Evolutionary conservation across 2,888 invertebrate species (phyloP), one percentile per base, ranked within the genome.

Genomic region (Thysanoteuthis rhombus): DNA sequence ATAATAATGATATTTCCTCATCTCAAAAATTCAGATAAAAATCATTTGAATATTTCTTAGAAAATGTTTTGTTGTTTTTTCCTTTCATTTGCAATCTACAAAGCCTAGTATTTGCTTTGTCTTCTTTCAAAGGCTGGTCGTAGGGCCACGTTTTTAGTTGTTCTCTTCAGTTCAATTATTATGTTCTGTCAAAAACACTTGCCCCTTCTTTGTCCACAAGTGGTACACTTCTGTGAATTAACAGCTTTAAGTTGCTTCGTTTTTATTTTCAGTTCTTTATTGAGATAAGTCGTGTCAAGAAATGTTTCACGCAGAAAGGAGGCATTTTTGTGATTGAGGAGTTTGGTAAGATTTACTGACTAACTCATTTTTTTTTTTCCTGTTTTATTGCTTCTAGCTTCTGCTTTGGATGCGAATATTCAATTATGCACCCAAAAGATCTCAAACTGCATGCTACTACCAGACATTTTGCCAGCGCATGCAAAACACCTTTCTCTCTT

Each of bases 251-350:
- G 95, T 95, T 95, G 95, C 95, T 95, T 95, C 95, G 95, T 96
- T 96, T 96, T 96, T 95, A 97, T 98, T 93, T 99, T 96, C 98
- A 99, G 99, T 99, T 99, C 98, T 99, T 99, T 98, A 99, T 99
- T 97, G 98, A 99, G 97, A 98, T 99, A 97, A 98, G 99, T 97
- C 99, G 99, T 97, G 99, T 99, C 97, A 98, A 99, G 97, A 99
- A 99, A 98, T 99, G 99, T 98, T 99, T 99, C 98, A 99, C 99
- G 94, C 99, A 99, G 97, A 99, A 99, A 97, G 99, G 99, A 97
- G 99, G 99, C 97, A 98, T 99, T 97, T 99, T 99, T 98, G 98
- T 99, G 97, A 98, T 99, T 97, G 99, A 99, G 98, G 99, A 99
- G 98, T 99, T 98, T 98, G 99, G 99, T 99, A 98, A 99, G 99